phyloP scores from a whole-genome alignment of 1,140 invertebrate species.

The Ericerus pela region DNA sequence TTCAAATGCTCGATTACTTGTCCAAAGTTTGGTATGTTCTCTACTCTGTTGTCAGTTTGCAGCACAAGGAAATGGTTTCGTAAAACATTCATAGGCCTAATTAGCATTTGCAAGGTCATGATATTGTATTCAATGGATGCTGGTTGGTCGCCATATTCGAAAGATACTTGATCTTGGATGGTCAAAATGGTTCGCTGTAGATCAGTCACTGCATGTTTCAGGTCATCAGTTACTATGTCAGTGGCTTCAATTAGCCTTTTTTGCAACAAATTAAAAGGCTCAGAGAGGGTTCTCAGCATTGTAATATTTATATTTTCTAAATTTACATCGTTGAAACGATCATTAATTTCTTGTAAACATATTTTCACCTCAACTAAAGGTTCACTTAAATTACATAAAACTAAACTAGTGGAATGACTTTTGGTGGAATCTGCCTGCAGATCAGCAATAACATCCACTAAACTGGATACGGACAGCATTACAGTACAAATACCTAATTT shows the following conservation, averaged over 20 bases:
- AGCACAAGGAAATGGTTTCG: slow-evolving; percentile 12
- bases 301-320: slow-evolving; percentile 22
- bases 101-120: slow-evolving; percentile 21
- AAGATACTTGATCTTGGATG: slow-evolving; percentile 24
- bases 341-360: slow-evolving; percentile 19
- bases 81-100: slow-evolving; percentile 22
- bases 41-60: neutral
- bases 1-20: neutral
- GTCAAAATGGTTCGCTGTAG: slow-evolving; percentile 23
- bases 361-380: slow-evolving; percentile 20
- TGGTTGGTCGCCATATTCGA: slow-evolving; percentile 24
- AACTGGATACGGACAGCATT: slow-evolving; percentile 15
- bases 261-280: slow-evolving; percentile 14
- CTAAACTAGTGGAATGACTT: slow-evolving; percentile 12
- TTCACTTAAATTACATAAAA: slow-evolving; percentile 13
- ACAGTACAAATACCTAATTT: slow-evolving; percentile 21
- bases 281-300: slow-evolving; percentile 24
- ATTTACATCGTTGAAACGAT: slow-evolving; percentile 20
- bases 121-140: slow-evolving; percentile 23
- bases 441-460: slow-evolving; percentile 3
- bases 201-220: slow-evolving; percentile 23
- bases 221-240: slow-evolving; percentile 14
- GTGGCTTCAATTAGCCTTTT: slow-evolving; percentile 5
- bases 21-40: too few relatives aligned
- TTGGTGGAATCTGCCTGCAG: neutral